Evolutionary conservation across 1,140 invertebrate genomes (phyloP).

Genomic region (Aporrectodea caliginosa): DNA sequence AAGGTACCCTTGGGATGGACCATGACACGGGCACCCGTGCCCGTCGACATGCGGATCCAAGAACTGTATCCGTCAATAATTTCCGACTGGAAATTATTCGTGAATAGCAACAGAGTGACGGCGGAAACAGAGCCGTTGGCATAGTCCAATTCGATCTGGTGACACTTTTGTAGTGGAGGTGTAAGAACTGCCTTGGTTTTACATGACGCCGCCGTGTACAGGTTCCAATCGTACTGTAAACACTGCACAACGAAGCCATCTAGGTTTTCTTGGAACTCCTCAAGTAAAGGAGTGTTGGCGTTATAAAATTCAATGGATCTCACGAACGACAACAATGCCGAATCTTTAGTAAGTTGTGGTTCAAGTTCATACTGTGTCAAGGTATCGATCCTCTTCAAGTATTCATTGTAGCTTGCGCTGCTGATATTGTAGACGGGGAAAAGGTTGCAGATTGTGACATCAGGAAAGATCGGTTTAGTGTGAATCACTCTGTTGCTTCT

Average conservation of each 20-base stretch:
- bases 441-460: neutral
- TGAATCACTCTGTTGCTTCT: neutral
- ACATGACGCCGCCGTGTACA: neutral
- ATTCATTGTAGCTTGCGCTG: neutral
- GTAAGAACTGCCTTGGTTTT: neutral
- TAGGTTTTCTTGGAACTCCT: neutral
- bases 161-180: neutral
- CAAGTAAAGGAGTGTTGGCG: neutral
- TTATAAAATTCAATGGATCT: neutral
- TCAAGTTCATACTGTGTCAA: neutral
- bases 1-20: neutral
- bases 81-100: neutral
- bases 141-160: neutral
- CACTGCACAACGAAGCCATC: neutral
- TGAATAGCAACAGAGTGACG: neutral
- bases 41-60: neutral
- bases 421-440: neutral
- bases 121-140: neutral
- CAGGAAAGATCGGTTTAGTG: neutral
- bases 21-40: neutral
- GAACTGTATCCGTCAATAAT: neutral
- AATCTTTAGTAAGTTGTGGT: too few species aligned
- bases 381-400: neutral
- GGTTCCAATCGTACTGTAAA: neutral
- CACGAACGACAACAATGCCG: too few species aligned